Evolutionary conservation across 2,888 invertebrate genomes (phyloP).

Genomic region (Tetrapedia diversipes): DNA sequence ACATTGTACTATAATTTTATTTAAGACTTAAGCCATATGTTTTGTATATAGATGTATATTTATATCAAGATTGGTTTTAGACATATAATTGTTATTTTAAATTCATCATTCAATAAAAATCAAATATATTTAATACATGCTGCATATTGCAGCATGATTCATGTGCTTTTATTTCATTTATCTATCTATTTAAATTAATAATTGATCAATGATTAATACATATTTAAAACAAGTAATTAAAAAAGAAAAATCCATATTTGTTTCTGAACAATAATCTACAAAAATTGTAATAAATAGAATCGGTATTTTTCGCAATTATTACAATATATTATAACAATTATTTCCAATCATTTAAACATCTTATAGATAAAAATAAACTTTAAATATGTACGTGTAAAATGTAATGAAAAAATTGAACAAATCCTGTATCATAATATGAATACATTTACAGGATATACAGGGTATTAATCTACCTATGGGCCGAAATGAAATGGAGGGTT

Average conservation of each 20-base stretch:
- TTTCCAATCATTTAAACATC: too few relatives aligned
- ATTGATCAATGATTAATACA: neutral
- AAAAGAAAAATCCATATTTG: neutral
- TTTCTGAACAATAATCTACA: neutral
- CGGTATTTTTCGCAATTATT: too few relatives aligned
- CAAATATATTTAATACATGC: conserved; percentile 46
- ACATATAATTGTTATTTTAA: conserved; percentile 61
- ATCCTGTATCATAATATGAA: too few relatives aligned
- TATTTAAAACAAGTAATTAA: neutral
- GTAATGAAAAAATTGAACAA: too few relatives aligned
- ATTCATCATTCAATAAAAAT: conserved; percentile 69
- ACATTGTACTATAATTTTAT: conserved; percentile 74
- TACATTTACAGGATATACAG: too few relatives aligned
- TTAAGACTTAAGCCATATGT: conserved; percentile 74
- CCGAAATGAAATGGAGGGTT: too few relatives aligned
- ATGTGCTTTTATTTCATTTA: neutral
- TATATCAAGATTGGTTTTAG: conserved; percentile 59
- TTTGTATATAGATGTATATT: conserved; percentile 68
- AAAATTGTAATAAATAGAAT: neutral
- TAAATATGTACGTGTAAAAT: too few relatives aligned
- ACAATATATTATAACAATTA: too few relatives aligned
- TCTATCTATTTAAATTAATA: too few relatives aligned
- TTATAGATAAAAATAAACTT: too few relatives aligned
- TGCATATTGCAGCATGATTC: conserved; percentile 13
- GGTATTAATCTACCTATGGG: too few relatives aligned